A percentile compares a stretch with the other conserved stretches of the same genome.
Evolutionary conservation across 2,113 vertebrate genomes (phyloP).

Genomic region (Gymnarchus niloticus): DNA sequence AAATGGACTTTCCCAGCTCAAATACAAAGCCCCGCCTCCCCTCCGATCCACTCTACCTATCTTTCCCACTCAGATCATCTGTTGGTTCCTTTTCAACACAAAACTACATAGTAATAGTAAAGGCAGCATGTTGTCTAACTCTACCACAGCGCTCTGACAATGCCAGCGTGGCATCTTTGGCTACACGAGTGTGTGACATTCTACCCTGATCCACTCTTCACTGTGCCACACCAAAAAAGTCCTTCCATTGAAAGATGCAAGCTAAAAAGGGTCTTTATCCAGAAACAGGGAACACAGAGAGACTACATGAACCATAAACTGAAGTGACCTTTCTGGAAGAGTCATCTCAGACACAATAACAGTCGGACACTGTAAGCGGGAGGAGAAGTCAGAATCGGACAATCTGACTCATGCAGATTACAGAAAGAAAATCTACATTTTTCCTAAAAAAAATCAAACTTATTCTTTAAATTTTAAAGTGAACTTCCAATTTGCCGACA

Average conservation of each 20-base stretch:
- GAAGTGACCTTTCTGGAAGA: not conserved
- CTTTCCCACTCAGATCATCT: not conserved
- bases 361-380: not conserved
- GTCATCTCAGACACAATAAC: not conserved
- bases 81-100: not conserved
- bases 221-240: not conserved
- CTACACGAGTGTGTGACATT: not conserved
- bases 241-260: not conserved
- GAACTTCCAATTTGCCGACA: not conserved
- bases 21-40: not conserved
- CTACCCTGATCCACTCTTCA: not conserved
- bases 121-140: not conserved
- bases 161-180: not conserved
- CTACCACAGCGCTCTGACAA: not conserved
- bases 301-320: not conserved
- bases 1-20: not conserved
- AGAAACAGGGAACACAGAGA: not conserved
- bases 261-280: not conserved
- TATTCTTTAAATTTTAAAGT: constrained; percentile 10
- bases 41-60: not conserved
- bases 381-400: not conserved
- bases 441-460: constrained; percentile 1
- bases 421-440: not conserved
- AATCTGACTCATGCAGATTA: not conserved
- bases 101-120: not conserved